Evolutionary conservation across 2,888 invertebrate genomes (phyloP).

Genomic region (Spodoptera exigua): DNA sequence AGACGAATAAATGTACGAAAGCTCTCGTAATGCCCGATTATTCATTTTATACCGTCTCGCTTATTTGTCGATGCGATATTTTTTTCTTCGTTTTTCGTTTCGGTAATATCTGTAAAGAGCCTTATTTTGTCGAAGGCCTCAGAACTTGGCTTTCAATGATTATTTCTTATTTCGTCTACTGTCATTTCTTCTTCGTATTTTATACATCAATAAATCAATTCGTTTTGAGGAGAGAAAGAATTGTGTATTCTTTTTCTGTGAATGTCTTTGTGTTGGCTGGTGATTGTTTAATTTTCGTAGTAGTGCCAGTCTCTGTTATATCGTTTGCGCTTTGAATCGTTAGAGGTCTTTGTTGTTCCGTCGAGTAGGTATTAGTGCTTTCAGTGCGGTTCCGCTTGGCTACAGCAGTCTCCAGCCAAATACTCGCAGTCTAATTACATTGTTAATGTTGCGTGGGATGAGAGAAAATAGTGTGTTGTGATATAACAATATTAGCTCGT

Average conservation of each 20-base stretch:
- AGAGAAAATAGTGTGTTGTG: constrained; percentile 33
- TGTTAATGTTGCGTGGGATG: constrained; percentile 42
- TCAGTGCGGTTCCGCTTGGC: constrained; percentile 34
- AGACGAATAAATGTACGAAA: constrained; percentile 74
- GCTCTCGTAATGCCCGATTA: constrained; percentile 73
- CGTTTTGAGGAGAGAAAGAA: constrained; percentile 33
- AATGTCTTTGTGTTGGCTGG: constrained; percentile 29
- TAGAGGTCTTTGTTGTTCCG: constrained; percentile 44
- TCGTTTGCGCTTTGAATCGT: constrained; percentile 28
- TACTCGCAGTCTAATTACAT: constrained; percentile 51
- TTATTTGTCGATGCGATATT: constrained; percentile 66
- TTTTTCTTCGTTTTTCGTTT: constrained; percentile 53
- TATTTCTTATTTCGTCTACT: constrained; percentile 52
- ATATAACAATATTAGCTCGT: constrained; percentile 17
- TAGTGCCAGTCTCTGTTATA: constrained; percentile 21
- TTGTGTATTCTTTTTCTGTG: constrained; percentile 22
- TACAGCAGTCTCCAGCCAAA: constrained; percentile 45
- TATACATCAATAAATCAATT: constrained; percentile 51
- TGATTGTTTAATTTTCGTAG: constrained; percentile 43
- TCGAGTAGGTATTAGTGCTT: constrained; percentile 45
- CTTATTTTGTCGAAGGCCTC: constrained; percentile 51
- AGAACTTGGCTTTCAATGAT: constrained; percentile 52
- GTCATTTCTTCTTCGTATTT: constrained; percentile 45
- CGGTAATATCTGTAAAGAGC: constrained; percentile 57
- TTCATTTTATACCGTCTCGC: constrained; percentile 69